Evolutionary conservation across 2,113 vertebrate genomes (phyloP), one percentile per base, ranked within the genome.

Genomic region (Oplegnathus fasciatus): DNA sequence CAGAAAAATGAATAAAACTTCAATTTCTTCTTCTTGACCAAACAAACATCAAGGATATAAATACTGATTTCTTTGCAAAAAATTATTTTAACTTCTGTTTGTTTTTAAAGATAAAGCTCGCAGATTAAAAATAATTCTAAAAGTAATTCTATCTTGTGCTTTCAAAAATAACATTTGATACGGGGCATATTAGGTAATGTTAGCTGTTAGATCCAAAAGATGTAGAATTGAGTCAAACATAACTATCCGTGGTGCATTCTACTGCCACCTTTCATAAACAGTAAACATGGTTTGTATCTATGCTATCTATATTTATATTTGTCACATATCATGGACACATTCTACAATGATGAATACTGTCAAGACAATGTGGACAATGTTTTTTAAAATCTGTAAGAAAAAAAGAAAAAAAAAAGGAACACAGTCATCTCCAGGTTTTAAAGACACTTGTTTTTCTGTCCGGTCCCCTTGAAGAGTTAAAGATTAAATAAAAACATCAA

Each of bases 401-500:
- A n/a, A n/a, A n/a, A n/a, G n/a, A n/a, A n/a, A n/a, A n/a, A n/a
- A n/a, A 42, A 55, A 11, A 37, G 15, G n/a, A 73, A 65, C 48
- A 10, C 8, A 30, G 37, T 24, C 20, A n/a, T 9, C 55, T 0
- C 9, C 13, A 3, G 75, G 1, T 14, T 60, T 54, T 11, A 42
- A 68, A 78, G 6, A 22, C 60, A n/a, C 9, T n/a, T 9, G 4
- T 28, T 57, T 28, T 67, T n/a, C 57, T 54, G 26, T 72, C 34
- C 17, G 37, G 0, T 9, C 60, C 9, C 14, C 1, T 42, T 67
- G 34, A 74, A 20, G n/a, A 37, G 26, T 54, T 57, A 13, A 40
- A 50, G 52, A 8, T 8, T 11, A 14, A 34, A 80, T 80, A 72
- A 66, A 68, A 72, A 34, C 24, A 80, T 34, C 26, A 20, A 28